Percentiles rank a stretch among this genome's conserved stretches.
Evolutionary conservation across 2,797 vertebrate genomes (phyloP).

Genomic region (Hippoglossus hippoglossus): DNA sequence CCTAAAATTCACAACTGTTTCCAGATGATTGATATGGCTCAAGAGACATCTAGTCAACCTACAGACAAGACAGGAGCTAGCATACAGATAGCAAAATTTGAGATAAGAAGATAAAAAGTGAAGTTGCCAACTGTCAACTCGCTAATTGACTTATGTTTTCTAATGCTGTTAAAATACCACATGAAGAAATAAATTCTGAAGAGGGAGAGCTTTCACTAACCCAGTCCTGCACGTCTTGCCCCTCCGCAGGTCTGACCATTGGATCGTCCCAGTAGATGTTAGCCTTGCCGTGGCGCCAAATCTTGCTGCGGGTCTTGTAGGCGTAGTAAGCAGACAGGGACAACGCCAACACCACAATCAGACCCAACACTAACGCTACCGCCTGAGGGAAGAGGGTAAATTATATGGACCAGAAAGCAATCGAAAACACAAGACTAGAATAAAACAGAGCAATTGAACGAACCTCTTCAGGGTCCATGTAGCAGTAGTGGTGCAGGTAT

Average conservation of each 20-base stretch:
- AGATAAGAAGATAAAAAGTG: no score
- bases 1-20: no score
- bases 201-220: constrained; percentile 71
- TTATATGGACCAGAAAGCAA: background rate
- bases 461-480: constrained; percentile 91
- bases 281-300: constrained; percentile 87
- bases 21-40: no score
- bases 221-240: constrained; percentile 88
- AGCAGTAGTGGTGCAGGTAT: constrained; percentile 92
- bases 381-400: constrained; percentile 73
- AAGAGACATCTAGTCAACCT: no score
- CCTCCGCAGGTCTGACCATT: constrained; percentile 56
- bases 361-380: constrained; percentile 87
- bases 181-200: background rate
- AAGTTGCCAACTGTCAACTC: no score
- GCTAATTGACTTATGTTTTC: no score
- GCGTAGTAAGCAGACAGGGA: constrained; percentile 87
- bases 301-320: constrained; percentile 89
- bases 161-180: background rate
- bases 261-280: constrained; percentile 89
- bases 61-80: no score
- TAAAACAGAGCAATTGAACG: constrained; percentile 4
- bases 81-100: no score
- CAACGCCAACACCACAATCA: constrained; percentile 86
- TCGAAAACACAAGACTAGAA: background rate